Conservation (phyloP, 2,888 invertebrate species). For the Pinctada fucata region DNA sequence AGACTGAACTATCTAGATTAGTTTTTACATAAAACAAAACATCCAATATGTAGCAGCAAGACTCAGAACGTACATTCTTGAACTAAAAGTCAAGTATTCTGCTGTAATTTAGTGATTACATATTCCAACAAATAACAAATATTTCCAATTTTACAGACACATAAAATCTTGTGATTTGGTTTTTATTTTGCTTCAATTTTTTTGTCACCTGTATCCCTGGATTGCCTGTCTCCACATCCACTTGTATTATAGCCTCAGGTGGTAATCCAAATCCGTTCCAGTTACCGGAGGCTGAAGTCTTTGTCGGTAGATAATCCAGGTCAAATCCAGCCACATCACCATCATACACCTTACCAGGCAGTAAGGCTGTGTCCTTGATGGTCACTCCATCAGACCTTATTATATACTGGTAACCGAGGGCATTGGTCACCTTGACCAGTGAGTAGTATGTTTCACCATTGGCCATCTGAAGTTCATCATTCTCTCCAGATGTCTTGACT, state of each 20-base stretch:
- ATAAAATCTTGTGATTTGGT: no score
- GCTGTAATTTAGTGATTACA: no score
- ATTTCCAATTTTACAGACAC: no score
- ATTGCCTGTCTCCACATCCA: slow-evolving; percentile 47
- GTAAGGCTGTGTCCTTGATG: slow-evolving; percentile 56
- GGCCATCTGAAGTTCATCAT: slow-evolving; percentile 56
- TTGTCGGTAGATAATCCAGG: slow-evolving; percentile 51
- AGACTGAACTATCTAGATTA: no score
- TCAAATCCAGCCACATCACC: slow-evolving; percentile 56
- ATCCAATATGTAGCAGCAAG: no score
- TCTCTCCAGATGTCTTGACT: slow-evolving; percentile 55
- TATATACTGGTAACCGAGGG: slow-evolving; percentile 53
- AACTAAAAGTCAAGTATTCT: no score
- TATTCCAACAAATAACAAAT: no score
- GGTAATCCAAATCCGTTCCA: slow-evolving; percentile 66
- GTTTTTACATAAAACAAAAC: no score
- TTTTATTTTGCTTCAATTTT: no score
- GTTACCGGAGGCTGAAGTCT: slow-evolving; percentile 56
- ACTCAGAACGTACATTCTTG: no score
- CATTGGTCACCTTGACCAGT: slow-evolving; percentile 57
- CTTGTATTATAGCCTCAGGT: slow-evolving; percentile 35
- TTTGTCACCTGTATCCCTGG: background rate
- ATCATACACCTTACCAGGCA: slow-evolving; percentile 64
- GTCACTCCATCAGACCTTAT: slow-evolving; percentile 62
- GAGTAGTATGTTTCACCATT: slow-evolving; percentile 60